Base-by-base conservation (phyloP, 2,113 vertebrate species). In the Podarcis raffonei region DNA sequence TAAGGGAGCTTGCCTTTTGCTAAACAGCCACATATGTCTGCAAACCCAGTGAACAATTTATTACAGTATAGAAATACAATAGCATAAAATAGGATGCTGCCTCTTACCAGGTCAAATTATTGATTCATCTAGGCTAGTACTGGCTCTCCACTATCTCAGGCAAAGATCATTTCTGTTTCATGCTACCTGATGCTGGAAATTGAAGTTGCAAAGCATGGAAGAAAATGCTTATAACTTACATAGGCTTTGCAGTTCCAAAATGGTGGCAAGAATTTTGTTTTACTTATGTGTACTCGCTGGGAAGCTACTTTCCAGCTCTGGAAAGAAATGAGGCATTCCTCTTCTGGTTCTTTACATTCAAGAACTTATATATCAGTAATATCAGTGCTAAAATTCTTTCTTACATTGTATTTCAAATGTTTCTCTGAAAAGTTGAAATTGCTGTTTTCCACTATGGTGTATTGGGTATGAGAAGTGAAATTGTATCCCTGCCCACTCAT, bases 151-250 rank as follows among this genome's bases (percentile, higher is more conserved):
- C 16, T 22, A 11, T 48, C 76, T 85, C 12, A 75, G 6, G 22
- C 53, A 74, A 42, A 74, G 39, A 22, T 59, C 48, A 74, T n/a
- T 74, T 35, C 42, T 20, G 59, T 59, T 79, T 53, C 25, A 16
- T 79, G 48, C 53, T 57, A 15, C 15, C 48, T 32, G 30, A 7
- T 57, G 7, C 57, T 80, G 48, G 48, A 48, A 48, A 48, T 48
- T 48, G 78, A 35, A 72, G 39, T n/a, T 39, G 9, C 20, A 81
- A 81, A 22, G 18, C 23, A 18, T n/a, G 23, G 42, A 48, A 53
- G 25, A 91, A 85, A 84, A 86, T 83, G 92, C n/a, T 87, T 48
- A 9, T 48, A 48, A 7, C 42, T 42, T 42, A 42, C 42, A 42
- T 42, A 42, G 6, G 42, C 57, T 78, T 89, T 78, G 30, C 62